Percentiles rank a stretch among this genome's conserved stretches.
These are phyloP conservation scores for Aleadryas rufinucha DNA, from an alignment of 2,113 vertebrate genomes.

Conservation along the genomic window DNA sequence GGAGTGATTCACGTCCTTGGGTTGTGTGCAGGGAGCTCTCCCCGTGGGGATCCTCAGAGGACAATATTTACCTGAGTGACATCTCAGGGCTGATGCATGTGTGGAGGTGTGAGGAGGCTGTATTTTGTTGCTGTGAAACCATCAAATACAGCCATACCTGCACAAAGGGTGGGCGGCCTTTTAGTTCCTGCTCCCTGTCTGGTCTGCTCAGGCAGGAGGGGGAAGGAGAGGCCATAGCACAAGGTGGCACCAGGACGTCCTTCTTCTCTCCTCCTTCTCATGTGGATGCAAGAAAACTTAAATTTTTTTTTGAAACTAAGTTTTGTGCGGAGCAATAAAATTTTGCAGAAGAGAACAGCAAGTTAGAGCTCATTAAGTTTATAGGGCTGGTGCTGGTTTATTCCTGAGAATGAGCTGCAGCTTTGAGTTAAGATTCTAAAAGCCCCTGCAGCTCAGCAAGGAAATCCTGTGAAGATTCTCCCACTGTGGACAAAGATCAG, in stretches of 20 bases:
- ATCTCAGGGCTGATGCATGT: neutral
- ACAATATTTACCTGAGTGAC: neutral
- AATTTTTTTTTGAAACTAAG: neutral
- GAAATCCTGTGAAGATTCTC: neutral
- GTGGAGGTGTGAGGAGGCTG: neutral
- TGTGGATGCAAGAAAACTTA: neutral
- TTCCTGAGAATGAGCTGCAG: neutral
- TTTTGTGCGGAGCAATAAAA: neutral
- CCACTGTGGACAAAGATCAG: neutral
- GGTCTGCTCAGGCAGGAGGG: neutral
- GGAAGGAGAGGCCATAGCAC: neutral
- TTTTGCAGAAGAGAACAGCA: neutral
- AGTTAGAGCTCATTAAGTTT: neutral
- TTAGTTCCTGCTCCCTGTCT: neutral
- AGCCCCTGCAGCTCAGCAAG: neutral
- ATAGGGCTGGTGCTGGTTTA: neutral
- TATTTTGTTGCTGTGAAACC: neutral
- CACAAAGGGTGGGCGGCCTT: rapidly evolving
- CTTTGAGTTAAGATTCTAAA: neutral
- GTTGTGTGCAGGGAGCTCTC: neutral
- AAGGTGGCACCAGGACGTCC: neutral
- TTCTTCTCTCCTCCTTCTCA: neutral
- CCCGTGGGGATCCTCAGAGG: neutral
- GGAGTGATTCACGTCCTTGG: neutral
- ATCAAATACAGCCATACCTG: neutral